Percentiles rank a stretch among this genome's conserved stretches.
Conservation (phyloP, 1,140 invertebrate species). For the Cotesia glomerata region DNA sequence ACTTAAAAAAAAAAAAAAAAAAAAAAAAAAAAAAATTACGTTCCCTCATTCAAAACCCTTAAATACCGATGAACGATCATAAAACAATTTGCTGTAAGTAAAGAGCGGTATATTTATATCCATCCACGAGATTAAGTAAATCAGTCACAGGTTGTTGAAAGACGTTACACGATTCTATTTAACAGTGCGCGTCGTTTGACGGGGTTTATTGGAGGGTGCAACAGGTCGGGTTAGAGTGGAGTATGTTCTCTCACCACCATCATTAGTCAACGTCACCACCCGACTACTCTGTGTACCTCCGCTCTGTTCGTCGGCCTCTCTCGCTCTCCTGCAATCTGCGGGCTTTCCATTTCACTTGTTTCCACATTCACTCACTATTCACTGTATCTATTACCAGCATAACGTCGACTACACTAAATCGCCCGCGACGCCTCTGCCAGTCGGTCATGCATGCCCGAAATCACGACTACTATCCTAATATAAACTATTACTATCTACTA, state of each 20-base stretch:
- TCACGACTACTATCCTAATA: constrained; percentile 31
- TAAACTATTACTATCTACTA: background rate
- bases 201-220: constrained; percentile 62
- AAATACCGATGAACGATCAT: too few relatives aligned
- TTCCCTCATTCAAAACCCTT: too few relatives aligned
- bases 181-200: constrained; percentile 59
- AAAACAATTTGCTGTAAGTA: too few relatives aligned
- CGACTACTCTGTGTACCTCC: constrained; percentile 38
- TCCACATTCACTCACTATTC: constrained; percentile 25
- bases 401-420: constrained; percentile 47
- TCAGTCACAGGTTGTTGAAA: constrained; percentile 55
- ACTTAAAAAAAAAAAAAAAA: too few relatives aligned
- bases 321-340: constrained; percentile 29
- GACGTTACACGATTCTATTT: constrained; percentile 62
- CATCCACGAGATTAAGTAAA: constrained; percentile 35
- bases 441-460: constrained; percentile 40
- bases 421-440: constrained; percentile 35
- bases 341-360: background rate
- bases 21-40: too few relatives aligned
- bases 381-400: constrained; percentile 46
- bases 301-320: constrained; percentile 9
- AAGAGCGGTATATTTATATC: background rate
- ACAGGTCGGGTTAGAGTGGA: constrained; percentile 63
- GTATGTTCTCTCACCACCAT: constrained; percentile 64
- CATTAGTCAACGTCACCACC: constrained; percentile 65